Evolutionary conservation across 2,888 invertebrate species (phyloP).

Genomic region (Euclidia mi): DNA sequence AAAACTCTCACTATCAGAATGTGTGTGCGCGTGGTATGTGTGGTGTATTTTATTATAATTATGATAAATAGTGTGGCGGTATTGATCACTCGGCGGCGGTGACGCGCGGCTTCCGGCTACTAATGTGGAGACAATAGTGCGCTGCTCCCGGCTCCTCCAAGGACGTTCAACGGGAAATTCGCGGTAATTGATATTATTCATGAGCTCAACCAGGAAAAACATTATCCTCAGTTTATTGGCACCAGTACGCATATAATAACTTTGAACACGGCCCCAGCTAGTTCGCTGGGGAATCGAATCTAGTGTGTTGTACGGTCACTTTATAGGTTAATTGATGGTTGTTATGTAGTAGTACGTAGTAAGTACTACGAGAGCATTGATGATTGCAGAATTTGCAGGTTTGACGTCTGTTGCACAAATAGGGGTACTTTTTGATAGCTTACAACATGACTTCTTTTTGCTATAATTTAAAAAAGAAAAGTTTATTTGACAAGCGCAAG

Average conservation of each 20-base stretch:
- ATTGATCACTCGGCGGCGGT: neutral
- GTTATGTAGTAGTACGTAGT: too few relatives aligned
- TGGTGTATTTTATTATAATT: neutral
- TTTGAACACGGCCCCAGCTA: neutral
- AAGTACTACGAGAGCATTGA: too few relatives aligned
- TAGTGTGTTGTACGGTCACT: too few relatives aligned
- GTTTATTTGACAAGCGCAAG: too few relatives aligned
- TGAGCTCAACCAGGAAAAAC: slow-evolving; percentile 1
- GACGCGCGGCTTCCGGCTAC: neutral
- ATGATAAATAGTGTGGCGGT: neutral
- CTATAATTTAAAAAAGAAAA: too few relatives aligned
- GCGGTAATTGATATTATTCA: slow-evolving; percentile 2
- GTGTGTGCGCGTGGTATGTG: too few relatives aligned
- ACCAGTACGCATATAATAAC: neutral
- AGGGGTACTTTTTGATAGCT: too few relatives aligned
- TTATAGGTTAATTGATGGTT: too few relatives aligned
- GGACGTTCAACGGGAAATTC: neutral
- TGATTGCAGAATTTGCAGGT: too few relatives aligned
- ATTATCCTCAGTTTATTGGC: neutral
- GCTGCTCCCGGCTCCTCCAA: slow-evolving; percentile 1
- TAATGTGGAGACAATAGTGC: neutral
- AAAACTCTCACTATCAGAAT: too few relatives aligned
- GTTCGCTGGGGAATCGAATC: neutral
- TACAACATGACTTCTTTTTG: too few relatives aligned
- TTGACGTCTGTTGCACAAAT: too few relatives aligned